These are phyloP conservation scores for Cheilosia pagana DNA, from an alignment of 2,888 invertebrate genomes.

Conservation along the genomic window DNA sequence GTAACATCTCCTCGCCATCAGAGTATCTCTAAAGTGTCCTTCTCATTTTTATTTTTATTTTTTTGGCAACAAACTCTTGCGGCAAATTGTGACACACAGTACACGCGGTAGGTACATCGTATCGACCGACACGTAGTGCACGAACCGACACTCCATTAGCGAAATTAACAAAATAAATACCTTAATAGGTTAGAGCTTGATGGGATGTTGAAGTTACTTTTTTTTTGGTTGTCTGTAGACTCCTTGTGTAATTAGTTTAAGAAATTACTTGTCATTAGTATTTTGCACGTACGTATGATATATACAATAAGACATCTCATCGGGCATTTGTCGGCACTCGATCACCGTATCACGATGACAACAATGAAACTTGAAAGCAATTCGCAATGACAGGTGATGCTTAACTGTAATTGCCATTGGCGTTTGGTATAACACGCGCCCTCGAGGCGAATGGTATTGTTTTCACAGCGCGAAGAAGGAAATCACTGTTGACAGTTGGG, in stretches of 20 bases:
- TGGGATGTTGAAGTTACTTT: neutral
- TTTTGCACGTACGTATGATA: conserved; percentile 6
- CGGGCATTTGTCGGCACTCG: conserved; percentile 19
- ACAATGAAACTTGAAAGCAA: neutral
- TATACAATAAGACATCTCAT: conserved; percentile 1
- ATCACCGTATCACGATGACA: conserved; percentile 10
- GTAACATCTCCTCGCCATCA: conserved; percentile 7
- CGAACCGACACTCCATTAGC: conserved; percentile 22
- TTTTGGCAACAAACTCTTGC: neutral
- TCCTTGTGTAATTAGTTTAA: conserved; percentile 33
- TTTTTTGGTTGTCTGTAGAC: neutral
- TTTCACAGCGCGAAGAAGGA: neutral
- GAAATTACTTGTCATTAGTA: conserved; percentile 11
- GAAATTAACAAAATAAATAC: conserved; percentile 50
- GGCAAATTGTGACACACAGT: conserved; percentile 36
- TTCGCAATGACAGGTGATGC: neutral
- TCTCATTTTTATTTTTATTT: neutral
- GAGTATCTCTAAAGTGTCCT: conserved; percentile 33
- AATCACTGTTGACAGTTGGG: neutral
- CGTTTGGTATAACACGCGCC: neutral
- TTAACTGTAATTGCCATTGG: conserved; percentile 10
- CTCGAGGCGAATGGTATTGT: too few relatives aligned
- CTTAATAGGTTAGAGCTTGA: conserved; percentile 8
- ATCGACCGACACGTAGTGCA: neutral
- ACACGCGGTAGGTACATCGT: neutral